Evolutionary conservation across 37 sponge, comb jelly and placozoan species (phyloP).

Genomic region (Chondrosia reniformis): DNA sequence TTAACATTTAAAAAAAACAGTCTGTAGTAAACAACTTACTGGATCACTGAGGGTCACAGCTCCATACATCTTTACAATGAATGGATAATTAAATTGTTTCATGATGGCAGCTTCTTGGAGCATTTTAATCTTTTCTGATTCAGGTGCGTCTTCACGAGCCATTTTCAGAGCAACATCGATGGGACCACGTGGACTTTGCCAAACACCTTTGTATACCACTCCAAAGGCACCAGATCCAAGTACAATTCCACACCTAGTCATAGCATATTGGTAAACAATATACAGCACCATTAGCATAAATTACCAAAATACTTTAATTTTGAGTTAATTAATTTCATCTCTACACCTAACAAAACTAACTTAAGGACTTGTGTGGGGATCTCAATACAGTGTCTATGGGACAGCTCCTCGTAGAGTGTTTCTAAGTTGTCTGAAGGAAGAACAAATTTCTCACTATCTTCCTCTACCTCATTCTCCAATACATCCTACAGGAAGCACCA

Average conservation of each 20-base stretch:
- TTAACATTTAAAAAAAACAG: too few species aligned
- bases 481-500: too few species aligned
- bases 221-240: constrained; percentile 1
- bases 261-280: not conserved
- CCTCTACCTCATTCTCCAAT: too few species aligned
- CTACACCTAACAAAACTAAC: too few species aligned
- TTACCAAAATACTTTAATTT: too few species aligned
- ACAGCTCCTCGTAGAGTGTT: constrained; percentile 5
- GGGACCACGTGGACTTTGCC: not conserved
- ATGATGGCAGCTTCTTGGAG: constrained; percentile 1
- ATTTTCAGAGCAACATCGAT: not conserved
- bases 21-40: not conserved
- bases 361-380: constrained; percentile 4
- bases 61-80: not conserved
- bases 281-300: too few species aligned
- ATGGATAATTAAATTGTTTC: not conserved
- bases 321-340: too few species aligned
- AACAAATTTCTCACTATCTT: too few species aligned
- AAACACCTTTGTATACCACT: not conserved
- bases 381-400: not conserved
- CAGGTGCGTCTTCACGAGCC: not conserved
- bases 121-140: not conserved
- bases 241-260: not conserved
- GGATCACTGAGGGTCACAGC: not conserved
- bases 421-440: not conserved